phyloP scores from a whole-genome alignment of 2,797 vertebrate species.

The Peromyscus aztecus region DNA sequence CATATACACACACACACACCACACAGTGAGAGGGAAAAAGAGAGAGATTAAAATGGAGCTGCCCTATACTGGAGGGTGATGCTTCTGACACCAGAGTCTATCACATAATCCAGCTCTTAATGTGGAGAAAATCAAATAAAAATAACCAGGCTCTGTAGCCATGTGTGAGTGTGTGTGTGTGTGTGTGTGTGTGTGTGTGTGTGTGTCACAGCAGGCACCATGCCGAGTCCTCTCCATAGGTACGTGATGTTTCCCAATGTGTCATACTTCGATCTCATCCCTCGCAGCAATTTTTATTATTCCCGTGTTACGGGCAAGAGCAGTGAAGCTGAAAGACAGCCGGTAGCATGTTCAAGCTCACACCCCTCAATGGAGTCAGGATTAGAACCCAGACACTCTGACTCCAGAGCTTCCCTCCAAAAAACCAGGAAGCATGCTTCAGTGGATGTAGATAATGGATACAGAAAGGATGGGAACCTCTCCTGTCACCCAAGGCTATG shows the following conservation, averaged over 20 bases:
- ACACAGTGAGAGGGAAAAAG: not conserved
- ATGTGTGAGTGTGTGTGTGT: not conserved
- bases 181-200: not conserved
- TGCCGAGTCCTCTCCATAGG: not conserved
- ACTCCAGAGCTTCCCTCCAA: not conserved
- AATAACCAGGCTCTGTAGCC: not conserved
- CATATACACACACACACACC: too few species aligned
- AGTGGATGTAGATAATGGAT: accelerated
- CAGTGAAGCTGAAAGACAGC: not conserved
- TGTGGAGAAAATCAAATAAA: slow-evolving; percentile 6
- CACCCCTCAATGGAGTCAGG: not conserved
- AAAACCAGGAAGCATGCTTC: not conserved
- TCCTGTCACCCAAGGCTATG: not conserved
- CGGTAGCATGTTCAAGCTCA: not conserved
- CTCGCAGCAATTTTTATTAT: not conserved
- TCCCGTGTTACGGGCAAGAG: not conserved
- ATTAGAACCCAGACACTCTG: not conserved
- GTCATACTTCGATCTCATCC: not conserved
- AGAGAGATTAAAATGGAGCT: not conserved
- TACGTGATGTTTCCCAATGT: not conserved
- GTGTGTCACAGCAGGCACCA: not conserved
- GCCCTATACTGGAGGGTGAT: not conserved
- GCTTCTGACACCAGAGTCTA: not conserved
- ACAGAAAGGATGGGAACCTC: not conserved
- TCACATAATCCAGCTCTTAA: not conserved